Evolutionary conservation across 2,888 invertebrate species (phyloP).

Genomic region (Fragum sueziense): DNA sequence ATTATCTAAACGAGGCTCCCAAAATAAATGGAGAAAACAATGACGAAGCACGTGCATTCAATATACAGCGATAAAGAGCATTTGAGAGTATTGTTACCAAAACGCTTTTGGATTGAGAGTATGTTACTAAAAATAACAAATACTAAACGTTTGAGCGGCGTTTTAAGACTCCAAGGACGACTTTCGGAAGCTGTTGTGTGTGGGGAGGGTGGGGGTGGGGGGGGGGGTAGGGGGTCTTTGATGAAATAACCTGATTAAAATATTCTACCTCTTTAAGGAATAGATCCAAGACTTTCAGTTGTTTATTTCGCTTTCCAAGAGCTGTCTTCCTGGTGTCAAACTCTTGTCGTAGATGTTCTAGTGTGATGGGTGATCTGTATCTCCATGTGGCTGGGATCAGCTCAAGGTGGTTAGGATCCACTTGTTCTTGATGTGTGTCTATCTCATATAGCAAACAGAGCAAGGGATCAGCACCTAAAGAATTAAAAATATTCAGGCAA

Average conservation of each 20-base stretch:
- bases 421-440: conserved; percentile 24
- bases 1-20: too few species aligned
- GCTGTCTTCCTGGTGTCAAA: conserved; percentile 35
- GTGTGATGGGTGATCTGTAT: conserved; percentile 58
- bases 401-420: conserved; percentile 37
- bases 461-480: conserved; percentile 57
- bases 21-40: too few species aligned
- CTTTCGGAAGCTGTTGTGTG: too few species aligned
- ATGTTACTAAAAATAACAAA: too few species aligned
- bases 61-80: too few species aligned
- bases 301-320: neutral
- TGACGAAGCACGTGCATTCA: too few species aligned
- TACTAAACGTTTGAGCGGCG: too few species aligned
- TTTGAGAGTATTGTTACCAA: too few species aligned
- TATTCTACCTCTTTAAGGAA: conserved; percentile 54
- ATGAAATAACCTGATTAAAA: neutral
- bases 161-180: too few species aligned
- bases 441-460: conserved; percentile 59
- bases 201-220: too few species aligned
- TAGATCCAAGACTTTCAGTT: conserved; percentile 33
- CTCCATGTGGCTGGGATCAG: conserved; percentile 61
- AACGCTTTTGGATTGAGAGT: too few species aligned
- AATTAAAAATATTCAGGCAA: neutral
- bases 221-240: too few species aligned
- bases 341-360: conserved; percentile 63